Percentiles rank a stretch among this genome's conserved stretches.
Evolutionary conservation across 1,140 invertebrate genomes (phyloP).

Genomic region (Lycorma delicatula): DNA sequence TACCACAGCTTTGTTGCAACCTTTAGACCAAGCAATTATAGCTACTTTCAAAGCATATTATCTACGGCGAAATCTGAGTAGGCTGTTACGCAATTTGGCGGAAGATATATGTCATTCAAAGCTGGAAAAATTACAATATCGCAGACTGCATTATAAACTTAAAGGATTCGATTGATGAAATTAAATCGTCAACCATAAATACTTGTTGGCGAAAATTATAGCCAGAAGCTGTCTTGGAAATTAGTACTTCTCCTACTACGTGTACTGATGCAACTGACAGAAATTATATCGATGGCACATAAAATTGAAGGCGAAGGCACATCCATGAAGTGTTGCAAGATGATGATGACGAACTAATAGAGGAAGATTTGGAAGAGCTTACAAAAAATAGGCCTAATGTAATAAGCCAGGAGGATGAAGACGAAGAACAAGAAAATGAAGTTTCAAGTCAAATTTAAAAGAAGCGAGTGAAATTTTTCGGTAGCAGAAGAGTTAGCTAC

Average conservation of each 20-base stretch:
- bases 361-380: too few relatives aligned
- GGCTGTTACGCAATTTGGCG: neutral
- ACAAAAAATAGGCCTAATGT: too few relatives aligned
- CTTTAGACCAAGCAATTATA: conserved; percentile 41
- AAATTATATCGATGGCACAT: neutral
- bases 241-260: neutral
- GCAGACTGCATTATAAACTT: neutral
- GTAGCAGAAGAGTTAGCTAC: neutral
- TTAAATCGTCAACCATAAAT: too few relatives aligned
- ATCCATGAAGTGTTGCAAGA: neutral
- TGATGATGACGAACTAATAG: neutral
- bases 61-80: neutral
- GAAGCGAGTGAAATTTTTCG: neutral
- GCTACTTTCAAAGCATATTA: neutral
- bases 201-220: neutral
- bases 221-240: conserved; percentile 1
- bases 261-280: neutral
- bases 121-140: neutral
- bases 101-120: neutral
- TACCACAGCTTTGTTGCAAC: too few relatives aligned
- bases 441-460: too few relatives aligned
- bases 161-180: neutral
- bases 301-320: neutral
- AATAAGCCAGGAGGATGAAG: neutral
- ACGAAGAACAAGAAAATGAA: neutral